Percentiles rank a stretch among this genome's conserved stretches.
Conservation (phyloP, 2,888 invertebrate species). For the Tiliacea citrago region DNA sequence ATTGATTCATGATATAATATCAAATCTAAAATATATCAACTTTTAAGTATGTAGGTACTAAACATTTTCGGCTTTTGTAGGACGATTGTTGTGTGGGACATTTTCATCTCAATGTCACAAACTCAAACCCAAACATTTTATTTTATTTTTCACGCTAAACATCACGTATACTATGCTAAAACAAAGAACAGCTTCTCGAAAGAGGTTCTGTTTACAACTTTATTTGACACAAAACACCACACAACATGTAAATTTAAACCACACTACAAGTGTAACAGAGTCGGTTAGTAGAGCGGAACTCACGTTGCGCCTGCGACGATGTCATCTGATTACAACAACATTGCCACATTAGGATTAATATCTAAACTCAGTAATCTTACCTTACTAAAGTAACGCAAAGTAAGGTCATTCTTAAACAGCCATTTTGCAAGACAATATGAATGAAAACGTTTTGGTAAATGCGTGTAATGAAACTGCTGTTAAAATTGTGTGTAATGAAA, state of each 20-base stretch:
- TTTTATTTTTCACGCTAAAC: background rate
- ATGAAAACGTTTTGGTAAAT: slow-evolving; percentile 64
- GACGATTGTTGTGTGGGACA: no score
- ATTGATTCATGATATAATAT: background rate
- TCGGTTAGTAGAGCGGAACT: slow-evolving; percentile 84
- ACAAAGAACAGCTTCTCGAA: background rate
- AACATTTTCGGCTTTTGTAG: background rate
- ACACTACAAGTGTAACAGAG: slow-evolving; percentile 59
- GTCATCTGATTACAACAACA: slow-evolving; percentile 76
- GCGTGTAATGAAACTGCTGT: slow-evolving; percentile 49
- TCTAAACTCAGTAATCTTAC: slow-evolving; percentile 81
- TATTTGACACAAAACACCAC: slow-evolving; percentile 50
- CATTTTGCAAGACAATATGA: slow-evolving; percentile 67
- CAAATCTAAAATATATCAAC: background rate
- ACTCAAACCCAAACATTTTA: background rate
- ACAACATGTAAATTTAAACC: slow-evolving; percentile 65
- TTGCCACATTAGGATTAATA: slow-evolving; percentile 84
- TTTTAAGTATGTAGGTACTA: background rate
- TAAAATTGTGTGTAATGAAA: slow-evolving; percentile 43
- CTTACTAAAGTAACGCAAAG: slow-evolving; percentile 75
- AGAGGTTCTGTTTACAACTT: slow-evolving; percentile 12
- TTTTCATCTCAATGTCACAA: background rate
- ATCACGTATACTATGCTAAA: background rate
- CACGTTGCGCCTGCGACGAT: slow-evolving; percentile 73
- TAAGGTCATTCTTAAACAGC: slow-evolving; percentile 78